Evolutionary conservation across 2,888 invertebrate genomes (phyloP).

Genomic region (Xiphydria camelus): DNA sequence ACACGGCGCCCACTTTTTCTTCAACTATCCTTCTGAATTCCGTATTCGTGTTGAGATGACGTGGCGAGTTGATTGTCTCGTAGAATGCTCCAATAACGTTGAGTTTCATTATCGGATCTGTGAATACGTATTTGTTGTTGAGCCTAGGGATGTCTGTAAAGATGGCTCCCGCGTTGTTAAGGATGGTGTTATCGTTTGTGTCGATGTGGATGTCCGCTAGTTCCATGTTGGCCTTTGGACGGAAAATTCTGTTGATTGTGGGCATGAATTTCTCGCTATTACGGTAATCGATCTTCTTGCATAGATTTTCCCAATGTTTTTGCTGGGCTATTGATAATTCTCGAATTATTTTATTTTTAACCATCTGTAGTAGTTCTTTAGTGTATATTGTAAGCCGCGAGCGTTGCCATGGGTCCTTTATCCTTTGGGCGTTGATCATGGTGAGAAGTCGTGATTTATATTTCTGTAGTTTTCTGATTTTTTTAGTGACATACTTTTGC

Average conservation of each 20-base stretch:
- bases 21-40: no score
- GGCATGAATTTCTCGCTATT: conserved; percentile 7
- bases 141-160: neutral
- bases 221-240: conserved; percentile 2
- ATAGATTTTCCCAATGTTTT: neutral
- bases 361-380: no score
- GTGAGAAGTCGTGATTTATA: conserved; percentile 5
- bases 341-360: no score
- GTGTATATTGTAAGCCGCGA: no score
- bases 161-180: no score
- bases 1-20: no score
- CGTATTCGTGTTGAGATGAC: conserved; percentile 6
- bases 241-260: conserved; percentile 8
- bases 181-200: no score
- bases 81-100: conserved; percentile 11
- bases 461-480: conserved; percentile 5
- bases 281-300: conserved; percentile 3
- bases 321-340: no score
- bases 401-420: conserved; percentile 4
- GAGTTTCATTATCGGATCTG: conserved; percentile 1
- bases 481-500: neutral
- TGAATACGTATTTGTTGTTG: conserved; percentile 1
- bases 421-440: neutral
- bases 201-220: no score
- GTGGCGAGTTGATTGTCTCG: conserved; percentile 7